These are phyloP conservation scores for Schrankia costaestrigalis DNA, from an alignment of 2,888 invertebrate genomes.

Conservation along the genomic window DNA sequence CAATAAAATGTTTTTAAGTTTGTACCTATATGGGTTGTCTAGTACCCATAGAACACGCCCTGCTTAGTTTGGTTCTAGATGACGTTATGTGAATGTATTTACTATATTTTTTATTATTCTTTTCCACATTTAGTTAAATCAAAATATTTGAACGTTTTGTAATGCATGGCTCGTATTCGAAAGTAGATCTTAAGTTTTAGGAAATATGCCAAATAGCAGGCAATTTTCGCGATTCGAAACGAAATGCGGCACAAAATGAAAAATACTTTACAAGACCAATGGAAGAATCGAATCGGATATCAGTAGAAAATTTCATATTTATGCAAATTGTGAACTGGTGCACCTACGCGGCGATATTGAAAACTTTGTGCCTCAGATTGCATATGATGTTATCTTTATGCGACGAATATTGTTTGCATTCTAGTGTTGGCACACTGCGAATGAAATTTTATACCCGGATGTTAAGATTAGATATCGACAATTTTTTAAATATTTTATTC, in stretches of 20 bases:
- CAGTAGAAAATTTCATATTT: conserved; percentile 52
- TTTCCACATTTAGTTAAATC: no score
- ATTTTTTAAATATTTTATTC: no score
- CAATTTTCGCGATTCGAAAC: conserved; percentile 16
- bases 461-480: conserved; percentile 4
- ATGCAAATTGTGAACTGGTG: conserved; percentile 47
- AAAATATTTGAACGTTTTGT: no score
- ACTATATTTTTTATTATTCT: no score
- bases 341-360: conserved; percentile 45
- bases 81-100: no score
- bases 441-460: conserved; percentile 10
- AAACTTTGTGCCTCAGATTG: conserved; percentile 37
- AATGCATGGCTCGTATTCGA: no score
- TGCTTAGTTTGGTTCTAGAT: no score
- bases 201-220: conserved; percentile 18
- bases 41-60: no score
- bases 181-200: conserved; percentile 8
- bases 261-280: conserved; percentile 35
- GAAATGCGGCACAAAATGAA: conserved; percentile 30
- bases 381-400: conserved; percentile 28
- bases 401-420: conserved; percentile 19
- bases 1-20: no score
- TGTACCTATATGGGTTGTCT: no score
- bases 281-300: conserved; percentile 49
- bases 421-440: conserved; percentile 9